Base-by-base conservation (phyloP, 2,888 invertebrate species). In the Diaperis boleti region DNA sequence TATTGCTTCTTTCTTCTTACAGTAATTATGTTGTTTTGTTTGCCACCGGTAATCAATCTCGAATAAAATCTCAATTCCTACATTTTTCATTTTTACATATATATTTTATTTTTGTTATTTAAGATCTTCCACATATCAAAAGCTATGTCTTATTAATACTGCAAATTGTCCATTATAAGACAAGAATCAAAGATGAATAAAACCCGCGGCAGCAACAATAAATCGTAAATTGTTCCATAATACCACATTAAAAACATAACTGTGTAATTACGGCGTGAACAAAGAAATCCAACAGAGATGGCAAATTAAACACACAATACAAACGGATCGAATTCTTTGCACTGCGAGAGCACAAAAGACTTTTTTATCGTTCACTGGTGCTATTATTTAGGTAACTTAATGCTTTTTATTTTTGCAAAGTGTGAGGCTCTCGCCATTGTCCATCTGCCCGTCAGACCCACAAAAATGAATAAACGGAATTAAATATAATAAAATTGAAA, bases 211-310 rank as follows among this genome's bases (percentile, higher is more conserved):
- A 33, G 17, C 49, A 49, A 49, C 49, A 49, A 49, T 33, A 49
- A 49, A 49, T 49, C 33, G 49, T 49, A 49, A 49, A 49, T 49
- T 49, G 33, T 33, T 17, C 49, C 49, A 31, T 49, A 49, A 49
- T 49, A 49, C 31, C 18, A 17, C 14, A 33, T 49, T 33, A 49
- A 49, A 49, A 31, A 22, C 31, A 18, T 49, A 49, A 49, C 33
- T 49, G 33, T 49, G 22, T 49, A 49, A 49, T 49, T 49, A 49
- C 17, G 17, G 33, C 10, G 33, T 33, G 49, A 49, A 49, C 33
- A 49, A 49, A 49, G 49, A 31, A 17, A 31, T 49, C 49, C 49
- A 8, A 33, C 15, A 17, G 49, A 49, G 49, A 49, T 49, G 49
- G 33, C 33, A 33, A 49, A 49, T 49, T 49, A 33, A 49, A 29